A percentile compares a stretch with the other conserved stretches of the same genome.
Evolutionary conservation across 2,797 vertebrate species (phyloP).

Genomic region (Alfaro cultratus): DNA sequence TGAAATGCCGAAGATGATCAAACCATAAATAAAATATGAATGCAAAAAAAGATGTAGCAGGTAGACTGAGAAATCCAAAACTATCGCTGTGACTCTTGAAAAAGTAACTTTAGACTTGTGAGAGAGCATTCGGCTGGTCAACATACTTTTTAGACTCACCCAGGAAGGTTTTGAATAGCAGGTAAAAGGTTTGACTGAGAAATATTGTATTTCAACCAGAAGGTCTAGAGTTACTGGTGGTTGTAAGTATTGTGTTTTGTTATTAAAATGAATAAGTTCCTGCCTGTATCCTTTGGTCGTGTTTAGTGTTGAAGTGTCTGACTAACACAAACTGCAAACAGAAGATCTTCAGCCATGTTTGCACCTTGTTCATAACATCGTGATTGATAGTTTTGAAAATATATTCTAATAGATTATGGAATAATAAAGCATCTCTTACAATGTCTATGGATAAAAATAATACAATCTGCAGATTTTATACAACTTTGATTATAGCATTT

Average conservation of each 20-base stretch:
- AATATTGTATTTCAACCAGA: not conserved
- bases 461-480: not conserved
- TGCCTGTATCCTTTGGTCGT: not conserved
- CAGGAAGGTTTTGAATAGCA: conserved; percentile 1
- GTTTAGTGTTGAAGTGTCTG: not conserved
- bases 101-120: not conserved
- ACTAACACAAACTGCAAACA: not conserved
- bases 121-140: not conserved
- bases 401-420: not conserved
- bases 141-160: not conserved
- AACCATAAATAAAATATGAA: not conserved
- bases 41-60: not conserved
- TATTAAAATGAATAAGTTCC: not conserved
- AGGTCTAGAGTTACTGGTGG: not conserved
- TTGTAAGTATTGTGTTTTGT: not conserved
- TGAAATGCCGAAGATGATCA: not conserved
- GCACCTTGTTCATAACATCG: not conserved
- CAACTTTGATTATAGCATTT: not conserved
- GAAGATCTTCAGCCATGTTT: not conserved
- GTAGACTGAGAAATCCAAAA: not conserved
- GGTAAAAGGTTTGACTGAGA: not conserved
- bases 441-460: too few relatives aligned
- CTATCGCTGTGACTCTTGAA: not conserved
- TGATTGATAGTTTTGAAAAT: not conserved
- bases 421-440: not conserved